These are phyloP conservation scores for Battus philenor DNA, from an alignment of 1,140 invertebrate species.

Conservation along the genomic window DNA sequence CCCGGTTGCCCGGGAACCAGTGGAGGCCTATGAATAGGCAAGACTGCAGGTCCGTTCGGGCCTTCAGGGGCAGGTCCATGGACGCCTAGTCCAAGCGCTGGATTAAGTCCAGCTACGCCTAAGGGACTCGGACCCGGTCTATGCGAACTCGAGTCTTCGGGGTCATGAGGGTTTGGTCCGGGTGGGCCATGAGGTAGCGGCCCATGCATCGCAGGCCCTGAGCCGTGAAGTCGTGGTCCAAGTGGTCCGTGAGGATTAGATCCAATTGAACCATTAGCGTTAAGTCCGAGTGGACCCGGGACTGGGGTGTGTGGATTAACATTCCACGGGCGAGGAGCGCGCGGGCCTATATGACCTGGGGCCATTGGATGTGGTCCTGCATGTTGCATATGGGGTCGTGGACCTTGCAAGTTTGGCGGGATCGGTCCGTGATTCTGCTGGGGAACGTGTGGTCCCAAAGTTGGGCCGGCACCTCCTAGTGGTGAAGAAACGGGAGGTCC, in stretches of 20 bases:
- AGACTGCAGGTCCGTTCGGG: not conserved
- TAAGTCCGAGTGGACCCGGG: not conserved
- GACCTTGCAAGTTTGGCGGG: constrained; percentile 11
- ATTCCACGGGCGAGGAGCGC: not conserved
- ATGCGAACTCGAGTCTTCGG: not conserved
- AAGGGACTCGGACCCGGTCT: constrained; percentile 1
- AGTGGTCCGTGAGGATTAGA: not conserved
- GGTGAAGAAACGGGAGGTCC: constrained; percentile 21
- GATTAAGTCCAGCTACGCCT: not conserved
- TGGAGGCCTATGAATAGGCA: not conserved
- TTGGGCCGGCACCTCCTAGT: constrained; percentile 12
- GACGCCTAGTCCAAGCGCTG: not conserved
- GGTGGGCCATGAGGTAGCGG: not conserved
- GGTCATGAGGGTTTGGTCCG: not conserved
- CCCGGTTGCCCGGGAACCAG: not conserved
- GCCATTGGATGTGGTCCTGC: not conserved
- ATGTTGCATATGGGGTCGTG: not conserved
- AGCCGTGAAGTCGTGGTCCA: constrained; percentile 4
- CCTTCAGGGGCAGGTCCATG: not conserved
- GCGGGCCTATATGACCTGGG: constrained; percentile 1
- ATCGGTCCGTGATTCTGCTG: constrained; percentile 1
- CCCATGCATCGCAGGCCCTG: not conserved
- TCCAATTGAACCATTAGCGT: not conserved
- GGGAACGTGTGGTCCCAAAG: constrained; percentile 18
- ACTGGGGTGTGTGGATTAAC: not conserved